phyloP scores from a whole-genome alignment of 2,888 invertebrate genomes.

The Polylopha cassiicola region DNA sequence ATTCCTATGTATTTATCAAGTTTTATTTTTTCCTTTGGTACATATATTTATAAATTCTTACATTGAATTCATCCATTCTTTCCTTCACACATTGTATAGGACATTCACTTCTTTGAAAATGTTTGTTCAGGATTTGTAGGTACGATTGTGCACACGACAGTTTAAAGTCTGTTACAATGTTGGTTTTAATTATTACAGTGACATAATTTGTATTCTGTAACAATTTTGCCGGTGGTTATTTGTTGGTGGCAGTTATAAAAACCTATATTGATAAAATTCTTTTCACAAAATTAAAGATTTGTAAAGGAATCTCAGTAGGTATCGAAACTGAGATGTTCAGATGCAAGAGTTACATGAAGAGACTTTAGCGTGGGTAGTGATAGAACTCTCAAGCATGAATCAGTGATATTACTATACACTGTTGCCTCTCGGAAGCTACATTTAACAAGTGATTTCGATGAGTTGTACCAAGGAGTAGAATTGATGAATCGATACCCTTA shows the following conservation, averaged over 20 bases:
- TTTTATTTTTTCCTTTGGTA: slow-evolving; percentile 38
- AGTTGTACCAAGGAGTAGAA: slow-evolving; percentile 26
- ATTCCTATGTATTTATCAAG: slow-evolving; percentile 31
- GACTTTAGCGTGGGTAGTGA: slow-evolving; percentile 12
- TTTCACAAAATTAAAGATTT: no score
- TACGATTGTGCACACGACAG: slow-evolving; percentile 23
- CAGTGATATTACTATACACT: slow-evolving; percentile 3
- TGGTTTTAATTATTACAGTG: slow-evolving; percentile 37
- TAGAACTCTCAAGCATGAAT: slow-evolving; percentile 3
- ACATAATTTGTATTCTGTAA: slow-evolving; percentile 2
- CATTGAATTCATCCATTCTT: slow-evolving; percentile 34
- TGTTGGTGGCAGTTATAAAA: no score
- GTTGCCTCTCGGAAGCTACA: slow-evolving; percentile 16
- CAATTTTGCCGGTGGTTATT: no score
- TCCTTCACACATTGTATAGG: slow-evolving; percentile 42
- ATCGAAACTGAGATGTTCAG: no score
- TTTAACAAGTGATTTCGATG: slow-evolving; percentile 13
- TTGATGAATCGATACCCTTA: slow-evolving; percentile 33
- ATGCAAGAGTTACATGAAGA: no score
- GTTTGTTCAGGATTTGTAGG: slow-evolving; percentile 35
- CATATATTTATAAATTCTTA: slow-evolving; percentile 29
- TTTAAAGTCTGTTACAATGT: slow-evolving; percentile 42
- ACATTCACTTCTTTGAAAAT: slow-evolving; percentile 30
- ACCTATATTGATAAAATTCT: no score
- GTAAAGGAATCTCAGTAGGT: no score